A percentile compares a stretch with the other conserved stretches of the same genome.
These are phyloP conservation scores for Apis cerana DNA, from an alignment of 1,140 invertebrate genomes.

Conservation along the genomic window DNA sequence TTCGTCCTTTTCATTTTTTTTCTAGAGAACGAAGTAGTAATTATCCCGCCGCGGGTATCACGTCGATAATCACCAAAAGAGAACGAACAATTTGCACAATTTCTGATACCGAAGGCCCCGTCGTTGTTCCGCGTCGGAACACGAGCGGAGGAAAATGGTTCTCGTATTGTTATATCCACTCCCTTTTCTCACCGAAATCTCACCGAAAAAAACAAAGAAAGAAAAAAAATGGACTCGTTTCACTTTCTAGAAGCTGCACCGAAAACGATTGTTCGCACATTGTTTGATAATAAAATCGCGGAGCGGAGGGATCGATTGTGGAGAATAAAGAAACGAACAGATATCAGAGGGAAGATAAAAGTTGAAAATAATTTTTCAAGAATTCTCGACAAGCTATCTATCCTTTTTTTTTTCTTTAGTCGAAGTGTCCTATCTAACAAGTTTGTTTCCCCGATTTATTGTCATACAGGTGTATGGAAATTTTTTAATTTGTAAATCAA, in stretches of 20 bases:
- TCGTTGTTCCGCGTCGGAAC: neutral
- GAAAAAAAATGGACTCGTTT: neutral
- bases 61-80: neutral
- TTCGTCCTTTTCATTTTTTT: constrained; percentile 7
- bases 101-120: neutral
- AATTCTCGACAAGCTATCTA: no score
- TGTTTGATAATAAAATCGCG: neutral
- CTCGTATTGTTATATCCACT: neutral
- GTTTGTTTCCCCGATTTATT: no score
- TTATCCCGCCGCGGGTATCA: constrained; percentile 33
- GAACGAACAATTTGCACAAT: constrained; percentile 44
- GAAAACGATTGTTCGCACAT: constrained; percentile 23
- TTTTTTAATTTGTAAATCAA: no score
- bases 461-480: no score
- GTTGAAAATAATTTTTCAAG: no score
- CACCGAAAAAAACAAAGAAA: neutral
- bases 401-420: no score
- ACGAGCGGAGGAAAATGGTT: neutral
- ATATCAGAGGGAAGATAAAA: no score
- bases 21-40: constrained; percentile 20
- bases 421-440: no score
- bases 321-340: no score
- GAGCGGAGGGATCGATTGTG: neutral
- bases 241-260: constrained; percentile 16
- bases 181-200: neutral